Conservation (phyloP, 92 coral and sea anemone genomes). For the Ricordea florida region DNA sequence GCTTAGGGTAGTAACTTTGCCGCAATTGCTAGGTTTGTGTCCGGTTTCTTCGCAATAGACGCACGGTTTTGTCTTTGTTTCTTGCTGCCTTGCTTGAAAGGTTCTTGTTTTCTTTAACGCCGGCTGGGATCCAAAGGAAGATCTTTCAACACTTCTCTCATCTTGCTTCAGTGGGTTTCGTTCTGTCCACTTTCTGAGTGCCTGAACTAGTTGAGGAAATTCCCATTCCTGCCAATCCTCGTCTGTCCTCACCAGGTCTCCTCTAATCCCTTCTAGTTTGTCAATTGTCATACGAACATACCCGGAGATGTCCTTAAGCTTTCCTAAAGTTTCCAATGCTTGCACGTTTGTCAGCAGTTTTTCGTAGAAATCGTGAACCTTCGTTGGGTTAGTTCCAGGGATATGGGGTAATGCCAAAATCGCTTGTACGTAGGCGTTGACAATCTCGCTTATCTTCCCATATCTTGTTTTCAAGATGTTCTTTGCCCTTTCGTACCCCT, state of each 20-base stretch:
- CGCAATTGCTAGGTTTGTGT: slow-evolving; percentile 33
- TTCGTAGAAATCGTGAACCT: slow-evolving; percentile 56
- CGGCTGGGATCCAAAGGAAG: too few relatives aligned
- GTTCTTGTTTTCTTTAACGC: neutral
- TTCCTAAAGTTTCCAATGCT: slow-evolving; percentile 65
- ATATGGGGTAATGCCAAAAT: slow-evolving; percentile 62
- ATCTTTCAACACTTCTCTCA: slow-evolving; percentile 1
- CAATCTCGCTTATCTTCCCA: slow-evolving; percentile 67
- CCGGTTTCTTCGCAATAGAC: slow-evolving; percentile 31
- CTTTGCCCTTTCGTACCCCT: slow-evolving; percentile 65
- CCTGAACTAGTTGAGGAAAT: slow-evolving; percentile 59
- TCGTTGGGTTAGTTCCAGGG: slow-evolving; percentile 62
- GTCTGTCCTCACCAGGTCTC: slow-evolving; percentile 61
- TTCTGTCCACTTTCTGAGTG: slow-evolving; percentile 67
- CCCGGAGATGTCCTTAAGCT: slow-evolving; percentile 57
- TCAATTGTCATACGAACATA: slow-evolving; percentile 62
- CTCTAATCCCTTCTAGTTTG: slow-evolving; percentile 66
- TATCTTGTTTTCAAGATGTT: slow-evolving; percentile 52
- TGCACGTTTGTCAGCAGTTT: slow-evolving; percentile 62
- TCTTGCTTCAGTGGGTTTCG: slow-evolving; percentile 44
- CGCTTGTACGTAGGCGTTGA: slow-evolving; percentile 58
- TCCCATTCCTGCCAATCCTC: slow-evolving; percentile 69
- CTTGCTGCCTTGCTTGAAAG: too few relatives aligned
- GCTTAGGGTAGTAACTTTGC: neutral
- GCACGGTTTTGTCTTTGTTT: too few relatives aligned